These are phyloP conservation scores for Lethrus apterus DNA, from an alignment of 1,140 invertebrate genomes.

Conservation along the genomic window DNA sequence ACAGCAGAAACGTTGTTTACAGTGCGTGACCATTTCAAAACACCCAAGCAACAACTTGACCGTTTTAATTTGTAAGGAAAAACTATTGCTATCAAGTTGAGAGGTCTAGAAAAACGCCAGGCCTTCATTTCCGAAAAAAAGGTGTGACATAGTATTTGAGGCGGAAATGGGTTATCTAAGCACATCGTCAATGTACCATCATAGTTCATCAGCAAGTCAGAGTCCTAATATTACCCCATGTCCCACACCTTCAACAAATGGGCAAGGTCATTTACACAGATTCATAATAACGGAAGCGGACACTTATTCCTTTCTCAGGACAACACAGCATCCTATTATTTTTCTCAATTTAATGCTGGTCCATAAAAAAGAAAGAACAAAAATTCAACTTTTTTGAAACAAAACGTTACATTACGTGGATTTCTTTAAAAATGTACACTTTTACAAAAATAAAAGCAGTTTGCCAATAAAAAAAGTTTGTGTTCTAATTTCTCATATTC, in stretches of 20 bases:
- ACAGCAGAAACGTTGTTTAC: conserved; percentile 3
- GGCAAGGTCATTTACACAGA: no score
- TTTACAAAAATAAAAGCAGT: conserved; percentile 1
- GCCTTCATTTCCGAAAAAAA: conserved; percentile 1
- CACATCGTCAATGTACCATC: no score
- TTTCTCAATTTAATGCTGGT: conserved; percentile 4
- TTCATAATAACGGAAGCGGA: no score
- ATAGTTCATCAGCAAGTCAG: no score
- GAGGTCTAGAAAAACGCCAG: conserved; percentile 3
- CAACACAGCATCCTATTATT: neutral
- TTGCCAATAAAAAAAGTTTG: neutral
- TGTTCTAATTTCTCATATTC: neutral
- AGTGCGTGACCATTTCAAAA: no score
- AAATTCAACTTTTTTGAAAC: conserved; percentile 4
- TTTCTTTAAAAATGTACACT: conserved; percentile 5
- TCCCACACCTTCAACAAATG: no score
- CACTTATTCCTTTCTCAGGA: no score
- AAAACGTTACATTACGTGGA: neutral
- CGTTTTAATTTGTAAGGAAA: neutral
- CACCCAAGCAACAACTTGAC: no score
- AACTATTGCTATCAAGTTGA: conserved; percentile 3
- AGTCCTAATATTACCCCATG: no score
- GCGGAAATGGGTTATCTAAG: no score
- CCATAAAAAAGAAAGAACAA: conserved; percentile 1
- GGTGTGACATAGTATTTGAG: conserved; percentile 1